Conservation (phyloP, 2,113 vertebrate genomes). For the Furnarius figulus region DNA sequence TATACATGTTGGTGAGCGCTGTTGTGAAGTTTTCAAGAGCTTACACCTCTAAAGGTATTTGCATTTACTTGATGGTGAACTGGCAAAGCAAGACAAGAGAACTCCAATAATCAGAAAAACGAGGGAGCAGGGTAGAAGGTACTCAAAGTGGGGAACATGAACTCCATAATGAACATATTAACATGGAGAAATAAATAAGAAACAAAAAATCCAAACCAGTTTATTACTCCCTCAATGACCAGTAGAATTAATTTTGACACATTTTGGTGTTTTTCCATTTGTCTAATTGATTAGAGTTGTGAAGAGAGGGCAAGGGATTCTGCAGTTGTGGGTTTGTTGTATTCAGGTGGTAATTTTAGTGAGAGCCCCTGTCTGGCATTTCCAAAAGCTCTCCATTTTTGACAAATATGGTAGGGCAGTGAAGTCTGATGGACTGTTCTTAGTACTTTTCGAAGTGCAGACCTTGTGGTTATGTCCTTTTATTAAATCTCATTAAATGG, state of each 20-base stretch:
- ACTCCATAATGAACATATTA: fast-evolving
- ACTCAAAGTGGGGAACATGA: background rate
- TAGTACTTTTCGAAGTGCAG: background rate
- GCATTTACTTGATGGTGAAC: background rate
- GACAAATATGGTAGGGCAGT: background rate
- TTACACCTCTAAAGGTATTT: background rate
- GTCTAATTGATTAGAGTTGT: background rate
- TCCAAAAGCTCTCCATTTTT: background rate
- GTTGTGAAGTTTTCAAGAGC: background rate
- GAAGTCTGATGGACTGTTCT: background rate
- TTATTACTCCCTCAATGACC: background rate
- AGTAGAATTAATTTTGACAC: background rate
- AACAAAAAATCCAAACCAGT: background rate
- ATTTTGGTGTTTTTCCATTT: background rate
- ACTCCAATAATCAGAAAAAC: background rate
- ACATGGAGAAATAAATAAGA: background rate
- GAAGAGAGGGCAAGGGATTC: background rate
- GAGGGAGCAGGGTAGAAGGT: background rate
- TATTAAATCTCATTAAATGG: background rate
- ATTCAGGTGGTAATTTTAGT: background rate
- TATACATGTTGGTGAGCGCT: background rate
- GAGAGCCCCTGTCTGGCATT: background rate
- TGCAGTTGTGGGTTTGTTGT: background rate
- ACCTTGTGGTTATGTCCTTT: background rate
- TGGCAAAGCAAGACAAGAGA: background rate